These are phyloP conservation scores for Drosophila barbarae DNA, from an alignment of 2,888 invertebrate species.

Conservation along the genomic window DNA sequence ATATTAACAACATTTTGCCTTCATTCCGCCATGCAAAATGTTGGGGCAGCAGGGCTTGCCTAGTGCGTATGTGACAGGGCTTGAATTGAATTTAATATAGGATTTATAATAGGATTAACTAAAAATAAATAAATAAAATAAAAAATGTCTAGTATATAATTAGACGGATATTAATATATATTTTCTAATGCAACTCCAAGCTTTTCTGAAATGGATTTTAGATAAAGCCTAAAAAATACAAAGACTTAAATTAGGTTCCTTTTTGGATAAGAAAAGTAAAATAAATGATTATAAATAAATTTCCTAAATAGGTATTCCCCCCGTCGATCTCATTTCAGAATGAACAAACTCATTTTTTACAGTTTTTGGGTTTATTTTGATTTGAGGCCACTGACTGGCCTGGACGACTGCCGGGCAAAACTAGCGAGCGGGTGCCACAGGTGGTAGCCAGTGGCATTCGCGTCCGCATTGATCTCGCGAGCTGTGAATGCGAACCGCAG, in stretches of 20 bases:
- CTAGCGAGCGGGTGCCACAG: slow-evolving; percentile 51
- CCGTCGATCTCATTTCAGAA: neutral
- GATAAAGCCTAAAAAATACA: too few relatives aligned
- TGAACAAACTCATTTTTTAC: slow-evolving; percentile 13
- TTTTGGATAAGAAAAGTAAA: too few relatives aligned
- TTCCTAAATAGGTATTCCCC: neutral
- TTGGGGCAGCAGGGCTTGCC: neutral
- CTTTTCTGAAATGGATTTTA: neutral
- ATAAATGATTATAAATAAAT: neutral
- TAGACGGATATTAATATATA: neutral
- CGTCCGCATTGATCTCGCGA: slow-evolving; percentile 25
- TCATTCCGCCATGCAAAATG: slow-evolving; percentile 24
- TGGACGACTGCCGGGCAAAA: slow-evolving; percentile 17
- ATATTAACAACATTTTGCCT: slow-evolving; percentile 62
- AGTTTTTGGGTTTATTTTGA: slow-evolving; percentile 60
- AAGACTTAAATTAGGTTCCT: too few relatives aligned
- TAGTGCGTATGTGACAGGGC: neutral
- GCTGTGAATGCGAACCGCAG: slow-evolving; percentile 16
- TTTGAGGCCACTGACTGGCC: slow-evolving; percentile 62
- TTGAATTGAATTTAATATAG: accelerated
- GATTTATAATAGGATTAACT: too few relatives aligned
- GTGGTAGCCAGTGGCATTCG: slow-evolving; percentile 57
- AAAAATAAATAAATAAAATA: neutral
- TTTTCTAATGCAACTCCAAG: neutral
- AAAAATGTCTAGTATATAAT: neutral